These are phyloP conservation scores for Xyrichtys novacula DNA, from an alignment of 2,797 vertebrate genomes.

Conservation along the genomic window DNA sequence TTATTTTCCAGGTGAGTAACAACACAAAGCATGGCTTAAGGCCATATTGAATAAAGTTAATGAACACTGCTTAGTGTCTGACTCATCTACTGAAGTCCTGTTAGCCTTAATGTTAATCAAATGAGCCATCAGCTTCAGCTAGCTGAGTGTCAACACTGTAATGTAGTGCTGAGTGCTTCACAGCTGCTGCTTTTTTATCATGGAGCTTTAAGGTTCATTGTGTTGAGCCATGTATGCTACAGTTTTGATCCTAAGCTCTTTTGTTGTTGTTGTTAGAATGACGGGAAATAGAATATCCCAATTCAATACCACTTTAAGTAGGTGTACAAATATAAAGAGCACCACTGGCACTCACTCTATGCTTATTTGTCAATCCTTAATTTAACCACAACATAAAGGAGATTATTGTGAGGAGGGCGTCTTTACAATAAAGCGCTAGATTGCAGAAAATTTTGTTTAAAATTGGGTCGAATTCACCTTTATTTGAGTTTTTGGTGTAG, in stretches of 20 bases:
- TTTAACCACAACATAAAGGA: constrained; percentile 53
- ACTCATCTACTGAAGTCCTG: constrained; percentile 25
- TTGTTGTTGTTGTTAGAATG: not conserved
- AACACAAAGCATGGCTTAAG: not conserved
- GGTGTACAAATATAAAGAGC: constrained; percentile 32
- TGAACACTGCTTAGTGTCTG: constrained; percentile 10
- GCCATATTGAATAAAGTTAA: constrained; percentile 24
- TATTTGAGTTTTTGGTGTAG: constrained; percentile 29
- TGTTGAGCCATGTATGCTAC: not conserved
- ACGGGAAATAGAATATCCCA: constrained; percentile 20
- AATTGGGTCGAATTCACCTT: constrained; percentile 43
- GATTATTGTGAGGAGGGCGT: constrained; percentile 55
- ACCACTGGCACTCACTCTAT: constrained; percentile 12
- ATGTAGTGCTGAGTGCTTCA: constrained; percentile 6
- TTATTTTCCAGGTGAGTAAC: constrained; percentile 19
- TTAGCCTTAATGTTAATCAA: constrained; percentile 31
- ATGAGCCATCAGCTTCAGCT: constrained; percentile 13
- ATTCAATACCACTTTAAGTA: constrained; percentile 24
- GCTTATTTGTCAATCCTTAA: constrained; percentile 34
- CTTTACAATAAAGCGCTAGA: constrained; percentile 33
- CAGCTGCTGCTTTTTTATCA: constrained; percentile 15
- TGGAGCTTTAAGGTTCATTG: constrained; percentile 9
- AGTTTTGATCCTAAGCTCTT: not conserved
- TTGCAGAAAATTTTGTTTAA: constrained; percentile 33
- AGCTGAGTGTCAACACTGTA: constrained; percentile 5